These are phyloP conservation scores for Neuroscelio doddi DNA, from an alignment of 2,888 invertebrate genomes.

Conservation along the genomic window DNA sequence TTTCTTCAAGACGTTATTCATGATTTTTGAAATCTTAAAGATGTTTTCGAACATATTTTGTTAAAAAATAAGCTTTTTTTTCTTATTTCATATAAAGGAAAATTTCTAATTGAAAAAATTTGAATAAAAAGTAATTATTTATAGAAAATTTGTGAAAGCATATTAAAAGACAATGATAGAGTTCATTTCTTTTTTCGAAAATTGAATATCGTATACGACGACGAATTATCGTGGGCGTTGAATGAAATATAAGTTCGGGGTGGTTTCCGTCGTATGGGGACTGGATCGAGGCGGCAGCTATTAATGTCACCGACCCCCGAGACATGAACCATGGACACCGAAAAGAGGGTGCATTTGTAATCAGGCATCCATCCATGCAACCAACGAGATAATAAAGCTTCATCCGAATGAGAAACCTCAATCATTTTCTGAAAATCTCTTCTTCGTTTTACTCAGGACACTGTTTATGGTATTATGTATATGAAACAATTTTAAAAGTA, in stretches of 20 bases:
- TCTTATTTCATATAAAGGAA: too few relatives aligned
- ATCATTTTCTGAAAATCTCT: conserved; percentile 47
- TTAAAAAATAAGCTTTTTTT: too few relatives aligned
- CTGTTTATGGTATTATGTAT: conserved; percentile 43
- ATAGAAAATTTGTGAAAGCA: too few relatives aligned
- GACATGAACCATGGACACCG: conserved; percentile 61
- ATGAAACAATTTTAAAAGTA: conserved; percentile 34
- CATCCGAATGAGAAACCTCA: conserved; percentile 48
- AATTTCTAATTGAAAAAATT: too few relatives aligned
- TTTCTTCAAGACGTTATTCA: too few relatives aligned
- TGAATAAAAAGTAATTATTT: too few relatives aligned
- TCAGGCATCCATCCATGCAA: conserved; percentile 54
- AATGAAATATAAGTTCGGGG: conserved; percentile 66
- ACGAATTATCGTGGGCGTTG: conserved; percentile 63
- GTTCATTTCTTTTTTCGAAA: conserved; percentile 51
- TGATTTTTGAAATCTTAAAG: too few relatives aligned
- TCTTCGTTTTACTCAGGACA: conserved; percentile 32
- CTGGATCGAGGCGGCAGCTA: conserved; percentile 59
- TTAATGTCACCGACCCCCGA: conserved; percentile 64
- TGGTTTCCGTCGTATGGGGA: conserved; percentile 45
- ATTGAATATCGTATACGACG: conserved; percentile 59
- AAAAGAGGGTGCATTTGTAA: conserved; percentile 65
- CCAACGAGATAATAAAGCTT: conserved; percentile 52
- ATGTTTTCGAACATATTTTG: too few relatives aligned
- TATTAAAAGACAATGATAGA: conserved; percentile 37